Conservation (phyloP, 2,888 invertebrate genomes). For the Anarsia innoxiella region DNA sequence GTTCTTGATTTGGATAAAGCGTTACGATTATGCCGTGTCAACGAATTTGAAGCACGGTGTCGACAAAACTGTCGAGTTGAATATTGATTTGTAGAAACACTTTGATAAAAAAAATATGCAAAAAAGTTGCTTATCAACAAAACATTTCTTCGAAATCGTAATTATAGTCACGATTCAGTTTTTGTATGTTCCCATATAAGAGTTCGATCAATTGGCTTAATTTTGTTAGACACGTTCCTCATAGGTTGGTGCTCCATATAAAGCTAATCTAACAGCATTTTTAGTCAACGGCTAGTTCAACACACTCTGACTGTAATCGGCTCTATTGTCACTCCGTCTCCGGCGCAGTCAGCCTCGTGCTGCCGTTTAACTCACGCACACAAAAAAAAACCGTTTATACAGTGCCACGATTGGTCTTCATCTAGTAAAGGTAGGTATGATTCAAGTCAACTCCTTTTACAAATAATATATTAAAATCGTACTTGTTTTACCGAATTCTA, state of each 20-base stretch:
- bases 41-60: too few relatives aligned
- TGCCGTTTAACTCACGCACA: slow-evolving; percentile 17
- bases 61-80: too few relatives aligned
- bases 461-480: too few relatives aligned
- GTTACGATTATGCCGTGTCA: too few relatives aligned
- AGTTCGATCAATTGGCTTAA: slow-evolving; percentile 42
- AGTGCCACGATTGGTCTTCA: too few relatives aligned
- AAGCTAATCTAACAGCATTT: slow-evolving; percentile 29
- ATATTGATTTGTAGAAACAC: too few relatives aligned
- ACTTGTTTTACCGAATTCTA: too few relatives aligned
- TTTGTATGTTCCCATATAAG: slow-evolving; percentile 29
- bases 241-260: slow-evolving; percentile 39
- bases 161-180: slow-evolving; percentile 10
- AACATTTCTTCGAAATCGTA: neutral
- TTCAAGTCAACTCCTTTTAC: too few relatives aligned
- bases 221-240: too few relatives aligned
- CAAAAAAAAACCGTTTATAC: too few relatives aligned
- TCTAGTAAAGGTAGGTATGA: too few relatives aligned
- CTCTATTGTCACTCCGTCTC: slow-evolving; percentile 31
- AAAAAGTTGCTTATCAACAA: neutral
- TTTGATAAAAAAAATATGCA: slow-evolving; percentile 4
- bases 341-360: slow-evolving; percentile 9
- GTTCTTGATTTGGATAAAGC: too few relatives aligned
- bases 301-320: slow-evolving; percentile 30
- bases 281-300: slow-evolving; percentile 31